Conservation (phyloP, 2,113 vertebrate species). For the Chiloscyllium plagiosum region DNA sequence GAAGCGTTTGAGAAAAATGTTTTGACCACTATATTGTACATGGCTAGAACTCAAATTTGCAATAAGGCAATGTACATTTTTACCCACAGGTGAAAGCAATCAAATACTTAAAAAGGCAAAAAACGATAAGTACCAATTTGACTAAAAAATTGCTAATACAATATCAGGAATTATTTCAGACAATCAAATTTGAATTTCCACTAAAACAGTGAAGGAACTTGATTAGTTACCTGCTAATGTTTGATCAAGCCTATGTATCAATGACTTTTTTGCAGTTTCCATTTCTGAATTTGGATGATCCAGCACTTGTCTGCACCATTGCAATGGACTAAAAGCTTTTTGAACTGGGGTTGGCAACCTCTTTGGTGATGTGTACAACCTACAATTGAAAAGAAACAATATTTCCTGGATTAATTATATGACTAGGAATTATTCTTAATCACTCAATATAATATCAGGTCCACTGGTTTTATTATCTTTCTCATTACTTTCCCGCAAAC, state of each 20-base stretch:
- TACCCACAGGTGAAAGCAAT: not conserved
- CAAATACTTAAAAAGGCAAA: not conserved
- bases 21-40: too few relatives aligned
- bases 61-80: not conserved
- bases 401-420: not conserved
- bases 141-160: not conserved
- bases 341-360: conserved; percentile 77
- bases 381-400: conserved; percentile 44
- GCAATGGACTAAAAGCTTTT: conserved; percentile 80
- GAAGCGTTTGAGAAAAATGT: too few relatives aligned
- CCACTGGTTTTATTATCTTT: not conserved
- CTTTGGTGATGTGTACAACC: conserved; percentile 87
- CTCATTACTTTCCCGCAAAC: not conserved
- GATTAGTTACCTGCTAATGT: conserved; percentile 81
- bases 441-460: not conserved
- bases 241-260: conserved; percentile 91
- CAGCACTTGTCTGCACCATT: conserved; percentile 92
- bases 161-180: not conserved
- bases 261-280: conserved; percentile 91
- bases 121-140: not conserved
- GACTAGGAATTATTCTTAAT: not conserved
- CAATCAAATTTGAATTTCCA: not conserved
- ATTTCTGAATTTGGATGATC: conserved; percentile 94
- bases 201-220: conserved; percentile 39
- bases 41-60: not conserved